Evolutionary conservation across 2,797 vertebrate genomes (phyloP).

Genomic region (Coreius guichenoti): DNA sequence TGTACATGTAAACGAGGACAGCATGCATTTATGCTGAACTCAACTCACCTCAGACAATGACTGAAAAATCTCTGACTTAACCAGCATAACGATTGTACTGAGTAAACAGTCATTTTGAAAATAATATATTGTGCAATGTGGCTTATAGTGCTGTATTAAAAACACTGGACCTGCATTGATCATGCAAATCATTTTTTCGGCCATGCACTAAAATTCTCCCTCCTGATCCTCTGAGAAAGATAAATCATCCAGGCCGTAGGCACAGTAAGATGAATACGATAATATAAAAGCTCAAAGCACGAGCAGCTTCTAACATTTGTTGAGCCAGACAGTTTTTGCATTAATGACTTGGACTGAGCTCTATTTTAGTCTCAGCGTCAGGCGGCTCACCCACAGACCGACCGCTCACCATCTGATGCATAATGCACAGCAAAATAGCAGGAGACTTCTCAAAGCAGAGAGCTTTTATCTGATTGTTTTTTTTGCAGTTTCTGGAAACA

Average conservation of each 20-base stretch:
- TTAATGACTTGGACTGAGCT: slow-evolving; percentile 25
- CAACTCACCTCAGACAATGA: not conserved
- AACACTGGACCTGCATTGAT: not conserved
- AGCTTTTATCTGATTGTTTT: not conserved
- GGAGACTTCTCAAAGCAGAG: not conserved
- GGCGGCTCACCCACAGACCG: slow-evolving; percentile 6
- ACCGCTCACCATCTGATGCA: not conserved
- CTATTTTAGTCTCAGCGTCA: slow-evolving; percentile 19
- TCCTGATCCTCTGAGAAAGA: not conserved
- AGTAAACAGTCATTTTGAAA: not conserved
- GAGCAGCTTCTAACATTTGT: slow-evolving; percentile 19
- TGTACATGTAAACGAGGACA: too few relatives aligned
- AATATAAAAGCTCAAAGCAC: not conserved
- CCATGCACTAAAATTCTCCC: not conserved
- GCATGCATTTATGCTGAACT: not conserved
- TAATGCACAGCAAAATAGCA: not conserved
- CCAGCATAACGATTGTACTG: not conserved
- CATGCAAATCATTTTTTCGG: not conserved
- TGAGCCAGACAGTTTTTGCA: slow-evolving; percentile 22
- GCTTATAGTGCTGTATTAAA: not conserved
- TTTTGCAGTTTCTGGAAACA: not conserved
- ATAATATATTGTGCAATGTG: not conserved
- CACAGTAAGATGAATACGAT: slow-evolving; percentile 6
- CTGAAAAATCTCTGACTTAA: not conserved
- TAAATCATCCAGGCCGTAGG: not conserved